These are phyloP conservation scores for Mimas tiliae DNA, from an alignment of 2,888 invertebrate genomes.

Conservation along the genomic window DNA sequence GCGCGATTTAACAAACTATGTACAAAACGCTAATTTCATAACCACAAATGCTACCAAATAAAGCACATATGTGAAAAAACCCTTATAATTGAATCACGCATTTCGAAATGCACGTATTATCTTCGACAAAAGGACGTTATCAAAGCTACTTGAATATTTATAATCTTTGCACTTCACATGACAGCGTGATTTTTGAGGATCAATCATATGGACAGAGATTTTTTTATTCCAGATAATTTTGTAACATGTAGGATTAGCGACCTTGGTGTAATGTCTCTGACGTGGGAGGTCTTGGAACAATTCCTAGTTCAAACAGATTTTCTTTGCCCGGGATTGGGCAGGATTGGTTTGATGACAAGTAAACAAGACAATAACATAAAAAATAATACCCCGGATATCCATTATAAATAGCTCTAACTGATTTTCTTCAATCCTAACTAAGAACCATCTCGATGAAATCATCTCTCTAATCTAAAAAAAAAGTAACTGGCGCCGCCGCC, in stretches of 20 bases:
- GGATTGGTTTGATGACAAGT: no score
- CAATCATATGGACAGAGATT: background rate
- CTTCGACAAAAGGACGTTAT: background rate
- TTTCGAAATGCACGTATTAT: background rate
- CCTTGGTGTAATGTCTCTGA: no score
- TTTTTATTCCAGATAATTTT: background rate
- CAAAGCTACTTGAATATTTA: background rate
- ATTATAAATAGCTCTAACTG: no score
- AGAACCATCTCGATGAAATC: no score
- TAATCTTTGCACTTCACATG: background rate
- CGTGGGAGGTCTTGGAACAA: no score
- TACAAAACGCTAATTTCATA: background rate
- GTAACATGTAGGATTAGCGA: background rate
- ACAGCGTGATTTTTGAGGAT: background rate
- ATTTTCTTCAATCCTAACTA: no score
- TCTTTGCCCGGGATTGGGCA: no score
- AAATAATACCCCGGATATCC: no score
- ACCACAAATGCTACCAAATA: background rate
- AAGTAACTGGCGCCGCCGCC: no score
- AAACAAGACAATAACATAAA: no score
- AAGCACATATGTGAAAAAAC: background rate
- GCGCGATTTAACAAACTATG: background rate
- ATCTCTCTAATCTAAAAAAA: no score
- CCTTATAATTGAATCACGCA: background rate
- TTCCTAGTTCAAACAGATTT: no score